A percentile compares a stretch with the other conserved stretches of the same genome.
Evolutionary conservation across 2,797 vertebrate species (phyloP).

Genomic region (Lemur catta): DNA sequence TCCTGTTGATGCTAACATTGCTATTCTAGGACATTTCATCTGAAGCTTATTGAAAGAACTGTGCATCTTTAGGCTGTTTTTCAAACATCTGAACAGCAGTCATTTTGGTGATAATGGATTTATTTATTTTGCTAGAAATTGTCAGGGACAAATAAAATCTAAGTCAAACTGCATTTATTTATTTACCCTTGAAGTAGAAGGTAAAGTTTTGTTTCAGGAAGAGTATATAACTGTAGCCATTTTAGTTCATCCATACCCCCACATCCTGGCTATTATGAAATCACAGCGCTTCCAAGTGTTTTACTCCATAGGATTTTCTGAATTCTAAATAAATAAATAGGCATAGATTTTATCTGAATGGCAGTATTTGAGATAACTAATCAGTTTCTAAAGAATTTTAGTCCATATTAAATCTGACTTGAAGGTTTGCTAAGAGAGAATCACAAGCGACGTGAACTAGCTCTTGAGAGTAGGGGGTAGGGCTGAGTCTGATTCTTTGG

Average conservation of each 20-base stretch:
- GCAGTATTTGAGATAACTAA: not conserved
- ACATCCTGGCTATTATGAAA: not conserved
- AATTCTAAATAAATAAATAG: not conserved
- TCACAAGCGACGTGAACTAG: not conserved
- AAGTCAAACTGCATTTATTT: not conserved
- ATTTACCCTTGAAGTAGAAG: not conserved
- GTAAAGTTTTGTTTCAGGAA: not conserved
- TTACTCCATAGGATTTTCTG: not conserved
- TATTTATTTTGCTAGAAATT: not conserved
- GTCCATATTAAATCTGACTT: not conserved
- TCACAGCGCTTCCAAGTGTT: not conserved
- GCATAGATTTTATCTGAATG: not conserved
- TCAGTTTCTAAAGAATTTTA: not conserved
- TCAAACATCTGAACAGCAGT: not conserved
- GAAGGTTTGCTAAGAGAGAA: not conserved
- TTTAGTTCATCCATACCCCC: not conserved
- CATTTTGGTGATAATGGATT: not conserved
- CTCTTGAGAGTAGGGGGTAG: not conserved
- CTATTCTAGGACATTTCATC: not conserved
- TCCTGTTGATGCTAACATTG: not conserved
- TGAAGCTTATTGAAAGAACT: not conserved
- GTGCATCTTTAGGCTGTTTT: not conserved
- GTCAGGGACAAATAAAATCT: not conserved
- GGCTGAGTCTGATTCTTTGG: not conserved
- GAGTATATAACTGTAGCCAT: not conserved